Percentiles rank a stretch among this genome's conserved stretches.
phyloP scores from a whole-genome alignment of 2,113 vertebrate species.

The Ceratotherium simum region DNA sequence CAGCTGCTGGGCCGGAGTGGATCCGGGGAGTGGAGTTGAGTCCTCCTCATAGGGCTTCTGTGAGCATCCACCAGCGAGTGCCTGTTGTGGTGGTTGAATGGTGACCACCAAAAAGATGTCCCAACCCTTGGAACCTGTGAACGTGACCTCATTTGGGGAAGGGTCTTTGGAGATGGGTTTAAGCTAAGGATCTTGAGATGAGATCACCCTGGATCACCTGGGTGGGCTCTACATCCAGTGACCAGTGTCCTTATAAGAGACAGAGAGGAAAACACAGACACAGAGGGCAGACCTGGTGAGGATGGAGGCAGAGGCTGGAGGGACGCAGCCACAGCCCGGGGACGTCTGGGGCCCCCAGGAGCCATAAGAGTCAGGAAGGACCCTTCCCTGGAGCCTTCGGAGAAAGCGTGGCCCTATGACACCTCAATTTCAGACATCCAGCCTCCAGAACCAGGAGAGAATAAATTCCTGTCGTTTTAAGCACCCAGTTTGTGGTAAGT shows the following conservation, averaged over 20 bases:
- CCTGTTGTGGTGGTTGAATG: rapidly evolving
- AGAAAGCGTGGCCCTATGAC: rapidly evolving
- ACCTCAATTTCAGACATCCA: rapidly evolving
- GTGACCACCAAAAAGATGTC: background rate
- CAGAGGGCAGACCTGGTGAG: rapidly evolving
- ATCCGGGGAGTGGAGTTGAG: background rate
- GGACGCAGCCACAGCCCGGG: rapidly evolving
- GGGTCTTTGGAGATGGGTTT: background rate
- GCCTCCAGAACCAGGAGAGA: background rate
- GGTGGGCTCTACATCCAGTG: background rate
- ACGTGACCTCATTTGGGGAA: rapidly evolving
- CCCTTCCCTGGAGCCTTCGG: background rate
- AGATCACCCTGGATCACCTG: background rate
- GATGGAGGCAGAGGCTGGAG: background rate
- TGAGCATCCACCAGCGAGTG: rapidly evolving
- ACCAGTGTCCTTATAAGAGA: background rate
- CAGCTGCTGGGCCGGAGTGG: background rate
- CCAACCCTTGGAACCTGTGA: background rate
- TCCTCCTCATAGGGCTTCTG: background rate
- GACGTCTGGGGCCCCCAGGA: background rate
- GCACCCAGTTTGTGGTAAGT: background rate
- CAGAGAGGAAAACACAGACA: background rate
- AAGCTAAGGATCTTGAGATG: background rate
- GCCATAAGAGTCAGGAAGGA: background rate
- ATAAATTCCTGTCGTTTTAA: background rate